A percentile compares a stretch with the other conserved stretches of the same genome.
Conservation (phyloP, 53 echinoderm and acorn worm species). For the Temnopleurus reevesii region DNA sequence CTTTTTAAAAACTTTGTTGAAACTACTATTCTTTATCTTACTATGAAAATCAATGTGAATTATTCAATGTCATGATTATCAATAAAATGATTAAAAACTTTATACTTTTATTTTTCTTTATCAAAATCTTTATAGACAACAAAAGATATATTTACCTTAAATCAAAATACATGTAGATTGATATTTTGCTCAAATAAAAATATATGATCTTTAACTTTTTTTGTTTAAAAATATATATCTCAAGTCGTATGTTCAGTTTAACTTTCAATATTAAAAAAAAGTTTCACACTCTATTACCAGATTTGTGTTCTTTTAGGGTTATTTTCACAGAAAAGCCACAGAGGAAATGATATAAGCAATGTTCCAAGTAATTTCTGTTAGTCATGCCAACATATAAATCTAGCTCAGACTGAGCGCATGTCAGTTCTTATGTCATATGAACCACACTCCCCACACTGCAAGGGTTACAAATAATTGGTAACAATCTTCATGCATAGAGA, state of each 20-base stretch:
- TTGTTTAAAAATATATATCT: too few species aligned
- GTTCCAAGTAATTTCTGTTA: not conserved
- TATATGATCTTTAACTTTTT: too few species aligned
- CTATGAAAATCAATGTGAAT: not conserved
- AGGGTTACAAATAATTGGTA: not conserved
- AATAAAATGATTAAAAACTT: too few species aligned
- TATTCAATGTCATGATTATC: not conserved
- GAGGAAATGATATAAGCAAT: not conserved
- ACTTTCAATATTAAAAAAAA: too few species aligned
- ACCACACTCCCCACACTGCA: not conserved
- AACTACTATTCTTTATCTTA: not conserved
- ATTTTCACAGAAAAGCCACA: not conserved
- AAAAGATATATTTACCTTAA: too few species aligned
- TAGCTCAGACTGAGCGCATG: conserved; percentile 16
- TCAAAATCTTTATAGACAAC: too few species aligned
- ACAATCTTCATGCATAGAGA: not conserved
- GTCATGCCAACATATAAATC: not conserved
- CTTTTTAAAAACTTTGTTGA: not conserved
- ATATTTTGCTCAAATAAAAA: too few species aligned
- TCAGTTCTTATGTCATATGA: not conserved
- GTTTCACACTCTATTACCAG: not conserved
- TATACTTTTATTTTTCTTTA: too few species aligned
- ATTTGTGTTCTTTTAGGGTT: not conserved
- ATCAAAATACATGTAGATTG: too few species aligned
- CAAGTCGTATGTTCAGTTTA: too few species aligned